These are phyloP conservation scores for Bagarius yarrelli DNA, from an alignment of 2,113 vertebrate genomes.

Conservation along the genomic window DNA sequence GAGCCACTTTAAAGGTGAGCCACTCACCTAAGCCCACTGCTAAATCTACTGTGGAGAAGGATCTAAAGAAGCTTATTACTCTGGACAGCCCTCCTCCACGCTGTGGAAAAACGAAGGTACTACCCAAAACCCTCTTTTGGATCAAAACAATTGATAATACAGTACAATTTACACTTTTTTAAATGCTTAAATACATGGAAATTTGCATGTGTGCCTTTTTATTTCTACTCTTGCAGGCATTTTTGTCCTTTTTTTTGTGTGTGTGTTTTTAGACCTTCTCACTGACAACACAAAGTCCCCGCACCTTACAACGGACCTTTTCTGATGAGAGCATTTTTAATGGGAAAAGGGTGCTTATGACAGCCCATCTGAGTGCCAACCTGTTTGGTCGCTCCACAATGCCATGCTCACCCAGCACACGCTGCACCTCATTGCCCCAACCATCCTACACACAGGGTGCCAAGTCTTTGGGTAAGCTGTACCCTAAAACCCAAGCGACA, in stretches of 20 bases:
- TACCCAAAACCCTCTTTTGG: not conserved
- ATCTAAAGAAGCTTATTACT: slow-evolving; percentile 84
- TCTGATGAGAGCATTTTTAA: slow-evolving; percentile 98
- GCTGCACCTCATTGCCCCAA: slow-evolving; percentile 83
- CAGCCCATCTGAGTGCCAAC: slow-evolving; percentile 75
- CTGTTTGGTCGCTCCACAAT: slow-evolving; percentile 92
- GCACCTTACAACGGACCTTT: slow-evolving; percentile 93
- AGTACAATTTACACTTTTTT: not conserved
- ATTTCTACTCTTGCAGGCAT: not conserved
- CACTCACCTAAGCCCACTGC: slow-evolving; percentile 83
- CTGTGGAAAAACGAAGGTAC: slow-evolving; percentile 87
- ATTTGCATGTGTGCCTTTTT: not conserved
- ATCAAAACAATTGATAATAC: not conserved
- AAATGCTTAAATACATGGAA: too few relatives aligned
- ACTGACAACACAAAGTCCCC: slow-evolving; percentile 76
- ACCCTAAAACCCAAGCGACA: not conserved
- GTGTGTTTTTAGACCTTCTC: slow-evolving; percentile 42
- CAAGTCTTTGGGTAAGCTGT: slow-evolving; percentile 77
- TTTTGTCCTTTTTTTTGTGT: not conserved
- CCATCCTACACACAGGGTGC: slow-evolving; percentile 92
- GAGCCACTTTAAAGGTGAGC: slow-evolving; percentile 84
- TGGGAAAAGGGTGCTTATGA: slow-evolving; percentile 83
- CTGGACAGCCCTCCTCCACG: slow-evolving; percentile 82
- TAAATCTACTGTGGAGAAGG: slow-evolving; percentile 89
- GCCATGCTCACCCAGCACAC: slow-evolving; percentile 87